These are phyloP conservation scores for Sminthurides bifidus DNA, from an alignment of 1,140 invertebrate species.

Conservation along the genomic window DNA sequence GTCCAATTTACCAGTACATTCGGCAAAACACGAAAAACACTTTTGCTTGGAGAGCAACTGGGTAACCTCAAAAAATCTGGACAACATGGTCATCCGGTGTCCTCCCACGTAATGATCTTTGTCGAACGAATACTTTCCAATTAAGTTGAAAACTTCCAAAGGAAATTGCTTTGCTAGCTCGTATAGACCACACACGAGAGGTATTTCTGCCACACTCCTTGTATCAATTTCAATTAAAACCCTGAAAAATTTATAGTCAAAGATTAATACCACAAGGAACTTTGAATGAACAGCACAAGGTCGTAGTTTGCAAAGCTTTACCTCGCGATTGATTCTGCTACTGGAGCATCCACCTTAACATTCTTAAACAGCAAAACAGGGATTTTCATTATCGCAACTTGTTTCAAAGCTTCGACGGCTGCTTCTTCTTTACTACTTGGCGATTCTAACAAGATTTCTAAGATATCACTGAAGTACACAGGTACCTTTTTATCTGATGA, in stretches of 20 bases:
- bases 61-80: constrained; percentile 12
- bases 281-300: background rate
- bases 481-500: constrained; percentile 10
- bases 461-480: constrained; percentile 22
- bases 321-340: constrained; percentile 8
- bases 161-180: constrained; percentile 15
- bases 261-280: background rate
- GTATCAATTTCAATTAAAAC: constrained; percentile 16
- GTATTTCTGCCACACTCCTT: constrained; percentile 6
- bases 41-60: constrained; percentile 18
- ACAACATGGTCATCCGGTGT: constrained; percentile 9
- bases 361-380: constrained; percentile 12
- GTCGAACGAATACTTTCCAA: constrained; percentile 15
- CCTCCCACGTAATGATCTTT: constrained; percentile 16
- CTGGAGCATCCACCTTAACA: constrained; percentile 16
- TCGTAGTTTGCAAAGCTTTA: background rate
- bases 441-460: constrained; percentile 13
- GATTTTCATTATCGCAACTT: constrained; percentile 17
- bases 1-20: background rate
- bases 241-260: background rate
- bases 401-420: constrained; percentile 12
- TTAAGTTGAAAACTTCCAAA: constrained; percentile 9
- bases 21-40: constrained; percentile 18
- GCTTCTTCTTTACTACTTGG: constrained; percentile 14
- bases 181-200: constrained; percentile 14